Percentiles rank a stretch among this genome's conserved stretches.
Evolutionary conservation across 2,888 invertebrate species (phyloP).

Genomic region (Eutolmus rufibarbis): DNA sequence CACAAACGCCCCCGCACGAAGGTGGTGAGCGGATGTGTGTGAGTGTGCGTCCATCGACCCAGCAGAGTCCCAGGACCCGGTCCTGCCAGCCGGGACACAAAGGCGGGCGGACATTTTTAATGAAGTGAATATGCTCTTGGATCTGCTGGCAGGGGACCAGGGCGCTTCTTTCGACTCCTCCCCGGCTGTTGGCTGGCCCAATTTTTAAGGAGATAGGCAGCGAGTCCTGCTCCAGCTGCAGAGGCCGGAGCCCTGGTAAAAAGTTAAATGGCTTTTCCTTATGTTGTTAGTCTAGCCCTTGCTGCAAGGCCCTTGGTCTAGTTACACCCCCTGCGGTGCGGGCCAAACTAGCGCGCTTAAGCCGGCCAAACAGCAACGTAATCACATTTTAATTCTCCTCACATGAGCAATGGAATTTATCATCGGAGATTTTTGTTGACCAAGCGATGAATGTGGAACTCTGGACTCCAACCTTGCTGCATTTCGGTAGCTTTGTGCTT

Average conservation of each 20-base stretch:
- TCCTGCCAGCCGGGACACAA: conserved; percentile 7
- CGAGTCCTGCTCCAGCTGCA: background rate
- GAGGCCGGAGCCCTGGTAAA: background rate
- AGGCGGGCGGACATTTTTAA: conserved; percentile 30
- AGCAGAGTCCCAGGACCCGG: background rate
- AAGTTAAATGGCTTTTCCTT: conserved; percentile 27
- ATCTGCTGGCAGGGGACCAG: conserved; percentile 17
- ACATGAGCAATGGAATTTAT: conserved; percentile 10
- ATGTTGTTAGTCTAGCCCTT: background rate
- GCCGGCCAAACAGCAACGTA: background rate
- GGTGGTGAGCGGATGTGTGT: background rate
- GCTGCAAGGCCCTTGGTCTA: background rate
- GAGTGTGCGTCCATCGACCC: conserved; percentile 9
- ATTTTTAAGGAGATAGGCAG: conserved; percentile 25
- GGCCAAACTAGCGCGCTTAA: background rate
- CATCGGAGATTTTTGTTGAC: background rate
- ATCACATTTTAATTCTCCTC: conserved; percentile 27
- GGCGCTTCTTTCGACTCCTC: background rate
- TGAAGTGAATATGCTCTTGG: conserved; percentile 35
- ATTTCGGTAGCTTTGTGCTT: background rate
- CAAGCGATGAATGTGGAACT: background rate
- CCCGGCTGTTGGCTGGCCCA: conserved; percentile 15
- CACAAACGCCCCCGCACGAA: conserved; percentile 35
- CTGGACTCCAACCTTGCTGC: background rate
- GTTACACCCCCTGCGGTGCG: background rate